A percentile compares a stretch with the other conserved stretches of the same genome.
These are phyloP conservation scores for Leptinotarsa lineolata DNA, from an alignment of 1,140 invertebrate species.

Conservation along the genomic window DNA sequence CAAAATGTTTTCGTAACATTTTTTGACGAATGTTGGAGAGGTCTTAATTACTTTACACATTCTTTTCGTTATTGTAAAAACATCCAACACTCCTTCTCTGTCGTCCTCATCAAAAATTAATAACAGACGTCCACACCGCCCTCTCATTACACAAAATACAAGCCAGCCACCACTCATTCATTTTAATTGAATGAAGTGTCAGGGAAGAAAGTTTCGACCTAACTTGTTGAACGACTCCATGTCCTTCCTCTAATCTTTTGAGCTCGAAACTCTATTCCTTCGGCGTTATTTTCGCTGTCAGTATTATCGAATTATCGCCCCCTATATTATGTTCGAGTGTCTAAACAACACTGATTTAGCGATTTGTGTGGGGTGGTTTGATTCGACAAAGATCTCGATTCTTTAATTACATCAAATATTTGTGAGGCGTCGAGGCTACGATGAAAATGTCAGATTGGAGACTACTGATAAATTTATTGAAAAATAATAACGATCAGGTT, in stretches of 20 bases:
- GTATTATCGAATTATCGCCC: conserved; percentile 48
- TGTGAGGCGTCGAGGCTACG: background rate
- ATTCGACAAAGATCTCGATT: conserved; percentile 46
- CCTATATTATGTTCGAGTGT: conserved; percentile 46
- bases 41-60: too few relatives aligned
- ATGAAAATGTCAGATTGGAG: conserved; percentile 3
- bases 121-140: conserved; percentile 37
- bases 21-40: too few relatives aligned
- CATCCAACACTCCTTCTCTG: background rate
- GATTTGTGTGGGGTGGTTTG: conserved; percentile 41
- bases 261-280: conserved; percentile 13
- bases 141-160: conserved; percentile 36
- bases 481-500: background rate
- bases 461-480: background rate
- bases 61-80: too few relatives aligned
- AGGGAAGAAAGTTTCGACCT: conserved; percentile 35
- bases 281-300: conserved; percentile 39
- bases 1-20: too few relatives aligned
- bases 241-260: too few relatives aligned
- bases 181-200: conserved; percentile 46
- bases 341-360: conserved; percentile 45
- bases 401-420: conserved; percentile 26
- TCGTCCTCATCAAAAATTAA: background rate
- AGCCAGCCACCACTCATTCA: conserved; percentile 47
- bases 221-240: background rate